Percentiles rank a stretch among this genome's conserved stretches.
phyloP scores from a whole-genome alignment of 37 sponge, comb jelly and placozoan species.

The Lycopodina hypogea region DNA sequence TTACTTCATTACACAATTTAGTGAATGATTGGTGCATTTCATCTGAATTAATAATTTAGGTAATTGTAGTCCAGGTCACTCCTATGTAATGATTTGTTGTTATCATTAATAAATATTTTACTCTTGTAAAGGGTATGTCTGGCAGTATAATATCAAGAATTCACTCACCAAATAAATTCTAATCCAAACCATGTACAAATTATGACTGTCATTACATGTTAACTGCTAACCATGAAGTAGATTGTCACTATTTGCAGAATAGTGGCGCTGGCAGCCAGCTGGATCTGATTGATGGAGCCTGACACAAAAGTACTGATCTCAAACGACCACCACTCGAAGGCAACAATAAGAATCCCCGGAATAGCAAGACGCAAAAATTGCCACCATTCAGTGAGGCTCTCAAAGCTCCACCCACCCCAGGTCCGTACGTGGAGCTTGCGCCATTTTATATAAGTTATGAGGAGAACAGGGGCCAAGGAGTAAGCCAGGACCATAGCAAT shows the following conservation, averaged over 20 bases:
- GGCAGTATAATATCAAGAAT: no score
- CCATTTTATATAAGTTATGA: conserved; percentile 23
- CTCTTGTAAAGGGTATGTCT: no score
- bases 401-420: conserved; percentile 72
- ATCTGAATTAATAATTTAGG: no score
- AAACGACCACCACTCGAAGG: conserved; percentile 55
- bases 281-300: conserved; percentile 30
- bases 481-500: conserved; percentile 12
- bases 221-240: conserved; percentile 55
- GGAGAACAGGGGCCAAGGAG: conserved; percentile 10
- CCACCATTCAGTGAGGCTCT: conserved; percentile 54
- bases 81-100: no score
- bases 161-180: no score
- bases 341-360: conserved; percentile 43
- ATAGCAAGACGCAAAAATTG: conserved; percentile 25
- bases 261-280: conserved; percentile 38
- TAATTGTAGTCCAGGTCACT: no score
- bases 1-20: no score
- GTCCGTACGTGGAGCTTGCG: conserved; percentile 40
- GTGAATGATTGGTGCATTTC: no score
- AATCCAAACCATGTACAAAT: no score
- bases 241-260: conserved; percentile 11
- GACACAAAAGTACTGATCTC: conserved; percentile 50
- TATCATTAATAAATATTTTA: no score
- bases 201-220: no score